Evolutionary conservation across 2,797 vertebrate genomes (phyloP), one percentile per base, ranked within the genome.

Genomic region (Buphagus erythrorhynchus): DNA sequence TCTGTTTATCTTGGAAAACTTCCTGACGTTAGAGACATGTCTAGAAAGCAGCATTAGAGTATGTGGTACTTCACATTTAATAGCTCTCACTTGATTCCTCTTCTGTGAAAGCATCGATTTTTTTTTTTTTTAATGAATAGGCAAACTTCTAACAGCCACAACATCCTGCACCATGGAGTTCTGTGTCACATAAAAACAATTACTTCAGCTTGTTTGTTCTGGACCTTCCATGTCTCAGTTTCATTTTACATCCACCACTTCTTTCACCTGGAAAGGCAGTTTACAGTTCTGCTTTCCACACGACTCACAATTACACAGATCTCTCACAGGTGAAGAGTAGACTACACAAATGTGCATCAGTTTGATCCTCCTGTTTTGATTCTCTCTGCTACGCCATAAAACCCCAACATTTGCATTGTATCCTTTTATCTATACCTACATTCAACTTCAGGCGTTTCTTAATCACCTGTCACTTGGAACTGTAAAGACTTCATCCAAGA

Each of bases 371-470:
- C 51, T 52, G 2, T 45, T 45, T 71, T 62, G 18, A 6, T 61
- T 65, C n/a, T 62, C 8, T 11, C 11, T 2, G 3, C 4, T 22
- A 19, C 7, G 4, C 4, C 5, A 2, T 1, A n/a, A 62, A 42
- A 17, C 6, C 10, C 33, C 40, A 87, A 18, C 1, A 40, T 48
- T 77, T 84, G 7, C 20, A 29, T 29, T 78, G 11, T n/a, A 33
- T 73, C 14, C 20, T 55, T 85, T 29, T 29, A 31, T 31, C 36
- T 61, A 57, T 52, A 83, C 6, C 13, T 38, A 51, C 5, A 51
- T 29, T 28, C n/a, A 86, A 5, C 31, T 69, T 77, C 42, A 62
- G 22, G 12, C 49, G 33, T 43, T 62, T 25, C 16, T n/a, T 61
- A 57, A 90, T 80, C 29, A 62, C 55, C 10, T 26, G 29, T 28